Conservation (phyloP, 2,888 invertebrate genomes). For the Agonopterix alstromeriana region DNA sequence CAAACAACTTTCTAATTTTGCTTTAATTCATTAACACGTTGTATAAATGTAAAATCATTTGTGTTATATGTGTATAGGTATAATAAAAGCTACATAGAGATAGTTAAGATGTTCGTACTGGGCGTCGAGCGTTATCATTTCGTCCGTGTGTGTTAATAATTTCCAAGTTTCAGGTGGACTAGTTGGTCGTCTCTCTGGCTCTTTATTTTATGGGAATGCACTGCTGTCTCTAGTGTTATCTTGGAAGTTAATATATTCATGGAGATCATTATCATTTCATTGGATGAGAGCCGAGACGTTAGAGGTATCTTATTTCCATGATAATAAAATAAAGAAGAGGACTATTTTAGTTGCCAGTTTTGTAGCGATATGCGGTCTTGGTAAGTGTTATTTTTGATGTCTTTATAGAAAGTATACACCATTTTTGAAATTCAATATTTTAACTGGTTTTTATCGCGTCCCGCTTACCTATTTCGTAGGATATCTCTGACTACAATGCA, state of each 20-base stretch:
- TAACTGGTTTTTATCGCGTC: too few species aligned
- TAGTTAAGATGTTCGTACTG: too few species aligned
- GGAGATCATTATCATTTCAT: conserved; percentile 32
- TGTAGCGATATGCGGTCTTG: conserved; percentile 32
- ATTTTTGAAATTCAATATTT: too few species aligned
- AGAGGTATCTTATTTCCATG: conserved; percentile 27
- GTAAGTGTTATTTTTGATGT: conserved; percentile 23
- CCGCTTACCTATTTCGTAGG: too few species aligned
- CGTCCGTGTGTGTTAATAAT: background rate
- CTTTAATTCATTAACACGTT: too few species aligned
- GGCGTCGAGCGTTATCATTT: too few species aligned
- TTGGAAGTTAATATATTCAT: conserved; percentile 48
- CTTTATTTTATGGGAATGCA: conserved; percentile 75
- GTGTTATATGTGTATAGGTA: too few species aligned
- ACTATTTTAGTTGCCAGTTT: conserved; percentile 30
- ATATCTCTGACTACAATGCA: too few species aligned
- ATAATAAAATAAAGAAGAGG: conserved; percentile 30
- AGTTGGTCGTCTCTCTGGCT: conserved; percentile 46
- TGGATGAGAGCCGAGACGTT: conserved; percentile 40
- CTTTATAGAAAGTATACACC: too few species aligned
- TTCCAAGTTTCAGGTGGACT: conserved; percentile 32
- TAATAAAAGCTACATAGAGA: too few species aligned
- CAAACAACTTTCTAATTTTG: too few species aligned
- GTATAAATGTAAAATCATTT: too few species aligned
- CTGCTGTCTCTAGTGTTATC: conserved; percentile 69